A percentile compares a stretch with the other conserved stretches of the same genome.
Evolutionary conservation across 2,888 invertebrate species (phyloP).

Genomic region (Entomobrya proxima): DNA sequence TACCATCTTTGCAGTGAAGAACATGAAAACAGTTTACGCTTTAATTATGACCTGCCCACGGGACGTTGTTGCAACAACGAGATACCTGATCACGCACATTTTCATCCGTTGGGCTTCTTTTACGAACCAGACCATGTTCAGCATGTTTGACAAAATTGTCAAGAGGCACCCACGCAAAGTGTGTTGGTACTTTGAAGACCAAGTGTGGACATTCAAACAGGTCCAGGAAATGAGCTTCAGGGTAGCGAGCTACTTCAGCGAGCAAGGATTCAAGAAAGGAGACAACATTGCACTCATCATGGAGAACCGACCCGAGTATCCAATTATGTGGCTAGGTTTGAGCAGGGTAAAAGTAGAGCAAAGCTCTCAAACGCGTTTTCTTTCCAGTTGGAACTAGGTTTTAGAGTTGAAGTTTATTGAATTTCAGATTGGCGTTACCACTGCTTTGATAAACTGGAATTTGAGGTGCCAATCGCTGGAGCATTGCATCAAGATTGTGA

Average conservation of each 20-base stretch:
- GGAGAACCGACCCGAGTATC: constrained; percentile 94
- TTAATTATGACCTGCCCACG: constrained; percentile 45
- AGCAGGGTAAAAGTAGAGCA: constrained; percentile 71
- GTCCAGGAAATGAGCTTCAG: constrained; percentile 89
- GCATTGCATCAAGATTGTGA: constrained; percentile 91
- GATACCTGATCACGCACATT: constrained; percentile 56
- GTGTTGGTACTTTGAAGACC: constrained; percentile 88
- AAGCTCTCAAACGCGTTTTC: too few relatives aligned
- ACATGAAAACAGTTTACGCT: constrained; percentile 49
- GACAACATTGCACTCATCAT: constrained; percentile 93
- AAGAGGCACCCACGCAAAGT: constrained; percentile 88
- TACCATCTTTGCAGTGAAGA: constrained; percentile 20
- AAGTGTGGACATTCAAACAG: constrained; percentile 86
- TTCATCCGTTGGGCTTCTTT: constrained; percentile 60
- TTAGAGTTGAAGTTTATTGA: constrained; percentile 76
- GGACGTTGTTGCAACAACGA: constrained; percentile 49
- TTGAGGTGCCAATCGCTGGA: constrained; percentile 87
- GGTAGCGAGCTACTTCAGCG: constrained; percentile 87
- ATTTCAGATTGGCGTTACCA: constrained; percentile 86
- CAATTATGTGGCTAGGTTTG: constrained; percentile 94
- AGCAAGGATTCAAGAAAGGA: constrained; percentile 89
- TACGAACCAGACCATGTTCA: constrained; percentile 68
- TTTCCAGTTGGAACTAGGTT: too few relatives aligned
- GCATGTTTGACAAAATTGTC: constrained; percentile 79
- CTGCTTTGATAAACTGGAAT: constrained; percentile 96